Conservation (phyloP, 1,140 invertebrate species). For the Temnothorax nylanderi region DNA sequence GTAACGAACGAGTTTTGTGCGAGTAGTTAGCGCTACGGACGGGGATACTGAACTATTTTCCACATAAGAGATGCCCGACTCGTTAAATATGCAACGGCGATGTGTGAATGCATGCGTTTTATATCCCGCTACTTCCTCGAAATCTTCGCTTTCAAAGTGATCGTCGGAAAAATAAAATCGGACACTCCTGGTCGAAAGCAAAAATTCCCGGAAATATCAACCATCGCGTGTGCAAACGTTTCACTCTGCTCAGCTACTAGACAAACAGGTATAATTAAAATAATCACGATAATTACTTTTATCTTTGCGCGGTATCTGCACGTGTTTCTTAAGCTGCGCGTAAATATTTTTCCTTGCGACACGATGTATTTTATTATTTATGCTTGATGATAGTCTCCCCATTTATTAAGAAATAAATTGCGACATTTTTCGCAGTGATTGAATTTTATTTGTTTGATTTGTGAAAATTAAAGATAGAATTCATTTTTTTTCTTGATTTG, state of each 20-base stretch:
- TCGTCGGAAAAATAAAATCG: neutral
- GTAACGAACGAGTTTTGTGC: conserved; percentile 64
- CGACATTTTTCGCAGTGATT: neutral
- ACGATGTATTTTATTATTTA: neutral
- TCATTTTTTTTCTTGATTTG: neutral
- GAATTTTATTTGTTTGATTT: neutral
- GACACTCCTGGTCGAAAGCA: neutral
- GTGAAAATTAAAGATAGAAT: neutral
- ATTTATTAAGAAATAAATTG: conserved; percentile 7
- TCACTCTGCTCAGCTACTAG: neutral
- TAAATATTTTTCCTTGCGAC: neutral
- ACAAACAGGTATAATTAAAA: conserved; percentile 8
- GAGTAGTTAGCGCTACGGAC: conserved; percentile 4
- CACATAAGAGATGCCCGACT: neutral
- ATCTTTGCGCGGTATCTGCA: neutral
- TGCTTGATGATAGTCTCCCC: neutral
- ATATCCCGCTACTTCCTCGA: neutral
- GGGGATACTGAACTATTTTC: conserved; percentile 30
- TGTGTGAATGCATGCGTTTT: neutral
- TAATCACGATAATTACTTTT: conserved; percentile 37
- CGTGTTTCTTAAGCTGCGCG: neutral
- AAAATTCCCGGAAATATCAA: neutral
- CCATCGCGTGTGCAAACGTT: neutral
- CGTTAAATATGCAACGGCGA: conserved; percentile 2
- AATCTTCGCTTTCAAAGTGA: conserved; percentile 26